Evolutionary conservation across 64 coral and sea anemone species (phyloP).

Genomic region (Pachyseris speciosa): DNA sequence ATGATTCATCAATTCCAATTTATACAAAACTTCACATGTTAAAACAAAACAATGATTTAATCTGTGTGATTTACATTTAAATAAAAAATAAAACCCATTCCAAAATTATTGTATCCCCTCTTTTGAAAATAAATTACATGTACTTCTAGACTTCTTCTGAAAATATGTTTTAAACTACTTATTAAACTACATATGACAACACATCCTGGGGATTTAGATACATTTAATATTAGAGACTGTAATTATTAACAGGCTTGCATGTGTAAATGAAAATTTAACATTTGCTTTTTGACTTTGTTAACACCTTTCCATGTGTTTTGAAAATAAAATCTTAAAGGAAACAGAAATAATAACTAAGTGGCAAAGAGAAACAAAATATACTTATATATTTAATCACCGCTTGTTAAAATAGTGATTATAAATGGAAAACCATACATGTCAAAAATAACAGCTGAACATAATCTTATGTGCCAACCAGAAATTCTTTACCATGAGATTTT

Average conservation of each 20-base stretch:
- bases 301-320: neutral
- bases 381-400: neutral
- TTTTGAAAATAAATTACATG: too few relatives aligned
- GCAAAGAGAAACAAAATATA: neutral
- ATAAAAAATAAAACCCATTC: neutral
- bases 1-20: neutral
- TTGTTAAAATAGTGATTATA: neutral
- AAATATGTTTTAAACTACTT: too few relatives aligned
- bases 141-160: too few relatives aligned
- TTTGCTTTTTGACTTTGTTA: neutral
- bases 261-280: neutral
- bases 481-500: too few relatives aligned
- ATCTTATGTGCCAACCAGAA: neutral
- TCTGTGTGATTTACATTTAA: conserved; percentile 5
- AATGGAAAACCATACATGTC: neutral
- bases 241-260: neutral
- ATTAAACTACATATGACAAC: too few relatives aligned
- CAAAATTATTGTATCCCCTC: neutral
- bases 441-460: neutral
- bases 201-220: too few relatives aligned
- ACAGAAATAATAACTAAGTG: neutral
- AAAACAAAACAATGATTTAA: neutral
- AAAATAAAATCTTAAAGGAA: neutral
- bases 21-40: conserved; percentile 36
- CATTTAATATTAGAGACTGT: too few relatives aligned